These are phyloP conservation scores for Urocynchramus pylzowi DNA, from an alignment of 2,113 vertebrate species.

Conservation along the genomic window DNA sequence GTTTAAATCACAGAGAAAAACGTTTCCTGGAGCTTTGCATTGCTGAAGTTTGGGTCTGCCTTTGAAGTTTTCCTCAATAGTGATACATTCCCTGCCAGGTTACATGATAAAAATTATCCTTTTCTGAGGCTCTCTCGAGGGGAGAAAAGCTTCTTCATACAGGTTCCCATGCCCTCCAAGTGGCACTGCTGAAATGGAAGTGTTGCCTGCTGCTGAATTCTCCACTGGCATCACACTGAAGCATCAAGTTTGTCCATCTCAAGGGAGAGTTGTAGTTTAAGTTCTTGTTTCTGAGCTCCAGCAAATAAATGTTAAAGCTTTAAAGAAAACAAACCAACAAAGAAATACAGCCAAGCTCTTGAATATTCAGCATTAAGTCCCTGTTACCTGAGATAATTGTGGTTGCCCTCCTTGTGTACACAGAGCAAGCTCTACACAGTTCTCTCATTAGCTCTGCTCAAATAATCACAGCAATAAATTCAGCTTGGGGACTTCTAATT, in stretches of 20 bases:
- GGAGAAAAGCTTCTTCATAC: neutral
- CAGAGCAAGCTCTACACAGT: neutral
- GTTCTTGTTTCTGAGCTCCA: constrained; percentile 35
- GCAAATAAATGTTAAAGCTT: constrained; percentile 4
- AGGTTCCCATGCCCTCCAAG: neutral
- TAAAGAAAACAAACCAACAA: neutral
- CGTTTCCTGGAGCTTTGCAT: neutral
- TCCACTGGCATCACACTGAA: constrained; percentile 1
- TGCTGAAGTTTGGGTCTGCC: neutral
- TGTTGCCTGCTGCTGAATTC: neutral
- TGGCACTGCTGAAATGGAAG: neutral
- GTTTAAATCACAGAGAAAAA: neutral
- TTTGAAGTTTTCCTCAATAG: neutral
- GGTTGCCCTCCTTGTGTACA: neutral
- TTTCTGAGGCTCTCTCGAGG: neutral
- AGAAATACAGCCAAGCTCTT: neutral
- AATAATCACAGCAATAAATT: neutral
- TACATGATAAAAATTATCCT: neutral
- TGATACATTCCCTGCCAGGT: neutral
- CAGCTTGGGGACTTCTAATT: neutral
- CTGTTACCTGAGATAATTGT: neutral
- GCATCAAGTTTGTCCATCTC: constrained; percentile 21
- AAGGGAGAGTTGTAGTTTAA: neutral
- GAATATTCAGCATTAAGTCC: neutral
- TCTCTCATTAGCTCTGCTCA: neutral